Evolutionary conservation across 2,113 vertebrate genomes (phyloP), one percentile per base, ranked within the genome.

Genomic region (Dipodomys spectabilis): DNA sequence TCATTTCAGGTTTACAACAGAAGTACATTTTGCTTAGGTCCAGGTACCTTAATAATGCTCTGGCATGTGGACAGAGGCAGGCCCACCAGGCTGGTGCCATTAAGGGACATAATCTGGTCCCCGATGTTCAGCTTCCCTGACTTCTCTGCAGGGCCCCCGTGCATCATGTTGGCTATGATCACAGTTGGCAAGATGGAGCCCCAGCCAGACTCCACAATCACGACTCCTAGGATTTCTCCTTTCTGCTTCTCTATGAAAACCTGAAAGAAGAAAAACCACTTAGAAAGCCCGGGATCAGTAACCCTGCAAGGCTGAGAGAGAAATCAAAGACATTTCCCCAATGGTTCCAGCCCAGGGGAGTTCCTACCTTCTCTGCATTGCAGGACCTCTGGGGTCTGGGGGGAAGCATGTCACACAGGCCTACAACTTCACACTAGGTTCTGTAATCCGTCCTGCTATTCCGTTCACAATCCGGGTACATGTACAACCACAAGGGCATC

Each of bases 141-240:
- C 86, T 99, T 99, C 97, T 99, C 99, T 0, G 99, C 99, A 0
- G 99, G 99, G 74, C 99, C 99, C 81, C 99, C 99, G 10, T 99
- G 99, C 99, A 99, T 99, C 99, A 99, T 99, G 98, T 99, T 99
- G 93, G 99, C 99, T 82, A 99, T 99, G 95, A 99, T 99, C 96
- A 99, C 99, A 0, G 99, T 99, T 20, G 99, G 99, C 65, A 99
- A 97, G 98, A 99, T 99, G 97, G 99, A 99, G 65, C 99, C 99
- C 99, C 99, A 99, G 85, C 99, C 99, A 18, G 99, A 99, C 96
- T 99, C 99, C 89, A 99, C 99, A 53, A 99, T 99, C 87, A 99
- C 99, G 82, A 99, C 98, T 1, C 99, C 99, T 7, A 99, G 98
- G 86, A 99, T 99, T 97, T 99, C 99, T 72, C 99, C 99, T 53